Evolutionary conservation across 2,888 invertebrate genomes (phyloP), one percentile per base, ranked within the genome.

Genomic region (Mesorhabditis sp.): DNA sequence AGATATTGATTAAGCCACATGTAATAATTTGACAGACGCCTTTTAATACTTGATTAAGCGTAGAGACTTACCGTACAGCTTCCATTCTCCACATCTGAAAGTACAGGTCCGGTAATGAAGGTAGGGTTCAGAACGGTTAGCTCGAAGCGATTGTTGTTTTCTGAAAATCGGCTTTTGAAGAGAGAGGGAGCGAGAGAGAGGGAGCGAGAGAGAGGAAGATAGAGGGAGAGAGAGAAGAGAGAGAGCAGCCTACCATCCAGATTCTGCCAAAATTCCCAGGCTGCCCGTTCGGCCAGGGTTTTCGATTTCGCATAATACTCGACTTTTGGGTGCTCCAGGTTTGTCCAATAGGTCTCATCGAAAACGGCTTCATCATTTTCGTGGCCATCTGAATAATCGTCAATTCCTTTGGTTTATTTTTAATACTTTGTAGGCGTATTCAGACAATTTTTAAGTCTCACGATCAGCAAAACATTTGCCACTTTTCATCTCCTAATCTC

Each of bases 251-350:
- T n/a, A n/a, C 58, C n/a, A 50, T 50, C 58, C 58, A 50, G n/a
- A 13, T 50, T 67, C 15, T 71, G 67, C 74, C 74, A 79, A 43
- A 74, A 78, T 65, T 76, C 73, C 80, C 79, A 80, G 2, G 80
- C 80, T 4, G 73, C 70, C 61, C 70, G 67, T 65, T 80, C 80
- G 6, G 80, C 79, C 64, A 80, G 50, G 4, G 80, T 80, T 67
- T 80, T 80, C 6, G 80, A 78, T 43, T 74, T 67, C 7, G 79
- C 78, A 71, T 80, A 80, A 63, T 70, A 62, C 15, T 80, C 77
- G 43, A 80, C 70, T 43, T 43, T 44, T 44, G 65, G 44, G 45
- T 45, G 66, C 6, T 69, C 66, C 7, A 79, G 45, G 42, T 80
- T 66, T 3, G 80, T 75, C 80, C 80, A 80, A 58, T 70, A 72